phyloP scores from a whole-genome alignment of 37 sponge, comb jelly and placozoan genomes.

The Chondrilla cf. caribensis region DNA sequence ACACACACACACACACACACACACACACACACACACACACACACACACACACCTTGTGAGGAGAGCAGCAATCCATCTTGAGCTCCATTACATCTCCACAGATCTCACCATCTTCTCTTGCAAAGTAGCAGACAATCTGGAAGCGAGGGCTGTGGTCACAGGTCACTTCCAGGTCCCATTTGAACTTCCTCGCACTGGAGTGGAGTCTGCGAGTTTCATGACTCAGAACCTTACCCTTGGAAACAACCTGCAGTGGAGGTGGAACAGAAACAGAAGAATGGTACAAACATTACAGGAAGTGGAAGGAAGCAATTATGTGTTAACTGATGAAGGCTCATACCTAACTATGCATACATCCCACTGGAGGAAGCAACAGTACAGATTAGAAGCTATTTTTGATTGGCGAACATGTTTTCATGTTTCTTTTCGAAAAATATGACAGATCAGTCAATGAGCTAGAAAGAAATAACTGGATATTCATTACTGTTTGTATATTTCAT shows the following conservation, averaged over 20 bases:
- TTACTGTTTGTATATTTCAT: too few species aligned
- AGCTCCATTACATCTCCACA: conserved; percentile 50
- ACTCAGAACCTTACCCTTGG: background rate
- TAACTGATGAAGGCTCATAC: background rate
- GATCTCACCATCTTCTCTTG: conserved; percentile 60
- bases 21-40: too few species aligned
- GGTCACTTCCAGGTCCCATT: background rate
- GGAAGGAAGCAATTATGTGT: background rate
- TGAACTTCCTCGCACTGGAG: too few species aligned
- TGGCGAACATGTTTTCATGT: too few species aligned
- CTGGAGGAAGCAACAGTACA: too few species aligned
- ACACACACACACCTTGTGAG: too few species aligned
- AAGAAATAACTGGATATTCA: too few species aligned
- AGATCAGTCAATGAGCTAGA: too few species aligned
- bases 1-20: too few species aligned
- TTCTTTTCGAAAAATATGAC: too few species aligned
- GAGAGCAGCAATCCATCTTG: too few species aligned
- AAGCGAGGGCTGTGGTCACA: conserved; percentile 28
- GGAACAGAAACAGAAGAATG: background rate
- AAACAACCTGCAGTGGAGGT: background rate
- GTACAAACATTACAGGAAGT: background rate
- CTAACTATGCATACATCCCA: background rate
- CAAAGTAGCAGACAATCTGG: conserved; percentile 46
- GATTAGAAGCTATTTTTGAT: too few species aligned
- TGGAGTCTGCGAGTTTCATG: background rate